Conservation (phyloP, 2,113 vertebrate species). For the Myiozetetes cayanensis region DNA sequence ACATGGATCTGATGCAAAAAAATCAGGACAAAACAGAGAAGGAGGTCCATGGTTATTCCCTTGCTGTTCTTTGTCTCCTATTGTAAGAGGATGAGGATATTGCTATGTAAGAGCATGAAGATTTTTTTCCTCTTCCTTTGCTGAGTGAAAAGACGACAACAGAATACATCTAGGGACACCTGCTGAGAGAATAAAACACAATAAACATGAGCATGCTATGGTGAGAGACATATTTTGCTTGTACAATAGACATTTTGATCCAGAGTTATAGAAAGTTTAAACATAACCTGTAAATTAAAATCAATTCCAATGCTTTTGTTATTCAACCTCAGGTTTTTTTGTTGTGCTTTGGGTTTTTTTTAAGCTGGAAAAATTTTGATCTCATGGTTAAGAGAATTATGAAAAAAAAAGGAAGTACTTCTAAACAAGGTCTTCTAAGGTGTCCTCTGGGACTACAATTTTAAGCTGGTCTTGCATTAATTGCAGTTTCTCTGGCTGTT, state of each 20-base stretch:
- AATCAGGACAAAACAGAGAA: background rate
- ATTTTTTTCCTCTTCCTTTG: background rate
- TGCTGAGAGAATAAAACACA: constrained; percentile 26
- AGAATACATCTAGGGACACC: background rate
- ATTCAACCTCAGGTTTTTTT: background rate
- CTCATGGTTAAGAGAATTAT: constrained; percentile 10
- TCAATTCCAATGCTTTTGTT: background rate
- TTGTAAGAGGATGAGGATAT: background rate
- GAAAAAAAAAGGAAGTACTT: constrained; percentile 21
- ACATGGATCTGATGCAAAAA: background rate
- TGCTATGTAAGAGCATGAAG: background rate
- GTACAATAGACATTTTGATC: constrained; percentile 28
- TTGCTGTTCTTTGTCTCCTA: constrained; percentile 16
- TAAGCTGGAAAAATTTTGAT: background rate
- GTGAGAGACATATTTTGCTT: background rate
- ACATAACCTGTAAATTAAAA: constrained; percentile 21
- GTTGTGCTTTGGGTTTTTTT: background rate
- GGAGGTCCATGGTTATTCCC: background rate
- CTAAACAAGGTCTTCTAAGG: constrained; percentile 36
- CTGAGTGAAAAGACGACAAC: background rate
- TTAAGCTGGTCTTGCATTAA: constrained; percentile 61
- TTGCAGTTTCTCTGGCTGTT: constrained; percentile 55
- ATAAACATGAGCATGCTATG: background rate
- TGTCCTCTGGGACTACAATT: constrained; percentile 39
- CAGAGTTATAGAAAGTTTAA: constrained; percentile 27